These are phyloP conservation scores for Catocala sponsa DNA, from an alignment of 2,888 invertebrate species.

Conservation along the genomic window DNA sequence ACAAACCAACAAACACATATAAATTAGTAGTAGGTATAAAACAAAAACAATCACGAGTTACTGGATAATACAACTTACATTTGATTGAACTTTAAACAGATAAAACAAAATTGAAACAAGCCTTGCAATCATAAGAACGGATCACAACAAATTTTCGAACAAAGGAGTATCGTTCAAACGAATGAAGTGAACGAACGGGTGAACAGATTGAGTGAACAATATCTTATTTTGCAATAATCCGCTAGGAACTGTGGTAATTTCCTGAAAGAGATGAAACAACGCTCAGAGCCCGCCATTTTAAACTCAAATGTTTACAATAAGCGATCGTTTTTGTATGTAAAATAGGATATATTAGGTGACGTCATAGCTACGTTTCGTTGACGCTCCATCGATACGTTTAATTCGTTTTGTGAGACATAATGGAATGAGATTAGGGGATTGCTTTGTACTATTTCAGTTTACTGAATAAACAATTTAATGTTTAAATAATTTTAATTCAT, in stretches of 20 bases:
- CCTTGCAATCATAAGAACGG: conserved; percentile 46
- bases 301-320: conserved; percentile 69
- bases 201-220: conserved; percentile 85
- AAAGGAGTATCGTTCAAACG: conserved; percentile 79
- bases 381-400: conserved; percentile 25
- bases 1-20: too few relatives aligned
- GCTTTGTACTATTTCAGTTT: not conserved
- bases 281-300: conserved; percentile 69
- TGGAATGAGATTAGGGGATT: conserved; percentile 21
- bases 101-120: conserved; percentile 51
- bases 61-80: conserved; percentile 31
- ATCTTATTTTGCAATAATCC: conserved; percentile 87
- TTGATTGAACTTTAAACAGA: conserved; percentile 50
- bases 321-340: conserved; percentile 67
- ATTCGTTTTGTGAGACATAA: conserved; percentile 17
- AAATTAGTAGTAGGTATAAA: not conserved
- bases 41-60: conserved; percentile 12
- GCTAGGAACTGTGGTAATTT: conserved; percentile 84
- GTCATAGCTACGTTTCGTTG: conserved; percentile 35
- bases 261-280: conserved; percentile 82
- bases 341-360: conserved; percentile 52
- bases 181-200: conserved; percentile 74
- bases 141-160: conserved; percentile 66
- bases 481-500: too few relatives aligned
- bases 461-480: too few relatives aligned